These are phyloP conservation scores for Psephotus haematonotus DNA, from an alignment of 2,113 vertebrate genomes.

Conservation along the genomic window DNA sequence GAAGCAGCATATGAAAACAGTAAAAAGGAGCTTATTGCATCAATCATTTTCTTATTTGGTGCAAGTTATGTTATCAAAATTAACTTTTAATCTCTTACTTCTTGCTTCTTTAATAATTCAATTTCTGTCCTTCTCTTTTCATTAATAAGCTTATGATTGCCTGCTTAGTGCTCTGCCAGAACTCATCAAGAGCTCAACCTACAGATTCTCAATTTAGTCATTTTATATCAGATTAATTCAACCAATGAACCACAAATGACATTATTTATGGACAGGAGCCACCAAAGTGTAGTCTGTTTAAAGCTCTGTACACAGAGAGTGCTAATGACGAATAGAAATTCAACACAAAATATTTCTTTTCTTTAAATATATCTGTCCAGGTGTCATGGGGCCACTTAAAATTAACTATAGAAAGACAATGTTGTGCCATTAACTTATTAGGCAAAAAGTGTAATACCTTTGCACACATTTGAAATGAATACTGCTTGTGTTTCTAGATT, in stretches of 20 bases:
- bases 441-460: background rate
- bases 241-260: conserved; percentile 43
- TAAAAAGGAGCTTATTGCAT: background rate
- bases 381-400: background rate
- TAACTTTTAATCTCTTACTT: conserved; percentile 21
- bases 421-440: background rate
- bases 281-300: conserved; percentile 6
- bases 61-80: background rate
- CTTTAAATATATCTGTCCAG: background rate
- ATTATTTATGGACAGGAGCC: conserved; percentile 47
- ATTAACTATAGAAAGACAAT: background rate
- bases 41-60: conserved; percentile 14
- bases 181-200: conserved; percentile 44
- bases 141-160: conserved; percentile 30
- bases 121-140: conserved; percentile 1
- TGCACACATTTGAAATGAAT: background rate
- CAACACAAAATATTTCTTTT: background rate
- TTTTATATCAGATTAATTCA: conserved; percentile 62
- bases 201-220: conserved; percentile 50
- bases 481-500: background rate
- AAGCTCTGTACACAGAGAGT: background rate
- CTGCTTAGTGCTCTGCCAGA: conserved; percentile 31
- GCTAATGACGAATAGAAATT: conserved; percentile 17
- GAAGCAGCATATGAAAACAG: background rate
- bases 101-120: conserved; percentile 38